Evolutionary conservation across 2,113 vertebrate genomes (phyloP), one percentile per base, ranked within the genome.

Genomic region (Tychaedon coryphoeus): DNA sequence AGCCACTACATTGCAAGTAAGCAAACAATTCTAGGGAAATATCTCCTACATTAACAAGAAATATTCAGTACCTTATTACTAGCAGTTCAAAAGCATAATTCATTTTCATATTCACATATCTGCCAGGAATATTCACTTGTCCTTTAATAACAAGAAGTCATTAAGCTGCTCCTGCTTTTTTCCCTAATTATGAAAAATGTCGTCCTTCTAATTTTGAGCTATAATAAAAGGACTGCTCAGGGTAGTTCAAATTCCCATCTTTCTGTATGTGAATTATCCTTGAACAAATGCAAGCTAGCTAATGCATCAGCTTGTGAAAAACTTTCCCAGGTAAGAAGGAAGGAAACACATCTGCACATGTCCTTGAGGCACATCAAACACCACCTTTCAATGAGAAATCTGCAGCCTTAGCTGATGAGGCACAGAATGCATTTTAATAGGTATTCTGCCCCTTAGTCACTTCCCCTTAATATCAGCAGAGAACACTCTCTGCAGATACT

Each of bases 171-270:
- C 65, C 86, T 75, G 70, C 64, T 95, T 95, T 95, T 87, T 92
- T 90, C 72, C 20, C 47, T 95, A 94, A 97, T 96, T 94, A 97
- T 84, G 90, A 96, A 96, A 93, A 96, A 97, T 93, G 84, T 67
- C 67, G 29, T 83, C 75, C 54, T 81, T 96, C 92, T 89, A 91
- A 97, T 96, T 91, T 57, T 92, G 86, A 90, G 48, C 88, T 62
- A 69, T 57, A 88, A 87, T 90, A 93, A 86, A 93, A 91, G 74
- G 66, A 65, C 54, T 10, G 36, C 92, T 89, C 5, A 5, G 26
- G 57, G 95, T 87, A 50, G 60, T 82, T 96, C 24, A 8, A 65
- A 51, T 74, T 73, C 47, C 12, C 36, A 40, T 78, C 34, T 76
- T 73, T 71, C 86, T 69, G 42, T n/a, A 56, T 33, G n/a, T 33